Evolutionary conservation across 2,113 vertebrate genomes (phyloP), one percentile per base, ranked within the genome.

Genomic region (Enhydra lutris): DNA sequence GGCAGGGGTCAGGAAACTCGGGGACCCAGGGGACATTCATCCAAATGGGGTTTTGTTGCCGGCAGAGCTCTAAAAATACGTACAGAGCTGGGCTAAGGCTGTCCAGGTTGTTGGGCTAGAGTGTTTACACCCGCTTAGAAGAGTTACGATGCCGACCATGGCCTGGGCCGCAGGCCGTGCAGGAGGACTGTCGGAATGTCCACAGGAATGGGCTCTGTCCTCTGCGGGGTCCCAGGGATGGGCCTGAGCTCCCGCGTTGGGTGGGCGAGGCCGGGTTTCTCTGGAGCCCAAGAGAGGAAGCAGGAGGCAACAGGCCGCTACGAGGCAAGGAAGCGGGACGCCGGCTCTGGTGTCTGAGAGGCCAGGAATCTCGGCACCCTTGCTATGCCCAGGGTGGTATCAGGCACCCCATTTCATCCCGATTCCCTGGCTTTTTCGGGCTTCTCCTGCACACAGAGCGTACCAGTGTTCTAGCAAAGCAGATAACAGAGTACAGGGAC

Each of bases 241-340:
- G 29, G 34, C 47, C 55, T 0, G 15, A 59, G 47, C 3, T 0
- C 13, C 31, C 2, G 0, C 2, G 8, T 18, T 18, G 14, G 31
- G 39, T 7, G 47, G 76, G 13, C 84, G 52, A 31, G 1, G 2
- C 5, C 34, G 71, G 14, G 42, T 80, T 57, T n/a, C 63, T 31
- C 11, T 7, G 20, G 71, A 26, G 31, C 23, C 59, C 13, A 21
- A 61, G 69, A 31, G 36, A 24, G 39, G 80, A 61, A 31, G 31
- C 42, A 13, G 89, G 67, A 11, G 18, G 1, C 9, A 11, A 15
- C 61, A 9, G 14, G 29, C 2, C 26, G 10, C 2, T 1, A 9
- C 36, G 14, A 26, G 9, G 17, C 5, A 0, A 0, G 47, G 76
- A 57, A 17, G 83, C 20, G 0, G 7, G 36, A 21, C 2, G 9